phyloP scores from a whole-genome alignment of 2,888 invertebrate species.

The Atethmia centrago region DNA sequence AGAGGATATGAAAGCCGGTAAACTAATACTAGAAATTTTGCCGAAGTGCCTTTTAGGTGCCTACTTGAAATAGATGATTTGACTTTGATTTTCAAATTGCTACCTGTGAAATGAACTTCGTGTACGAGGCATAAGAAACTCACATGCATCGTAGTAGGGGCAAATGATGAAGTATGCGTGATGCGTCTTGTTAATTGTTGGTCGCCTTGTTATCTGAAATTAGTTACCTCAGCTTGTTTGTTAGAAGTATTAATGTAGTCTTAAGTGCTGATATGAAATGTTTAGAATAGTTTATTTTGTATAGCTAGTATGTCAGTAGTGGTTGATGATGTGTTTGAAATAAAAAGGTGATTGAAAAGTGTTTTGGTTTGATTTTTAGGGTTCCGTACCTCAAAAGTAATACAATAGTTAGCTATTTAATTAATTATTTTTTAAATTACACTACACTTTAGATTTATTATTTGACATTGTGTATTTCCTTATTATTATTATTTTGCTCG shows the following conservation, averaged over 20 bases:
- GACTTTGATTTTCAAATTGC: too few relatives aligned
- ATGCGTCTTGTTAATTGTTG: slow-evolving; percentile 68
- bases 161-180: slow-evolving; percentile 68
- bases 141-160: slow-evolving; percentile 55
- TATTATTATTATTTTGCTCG: too few relatives aligned
- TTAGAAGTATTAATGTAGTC: slow-evolving; percentile 43
- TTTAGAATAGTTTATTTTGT: slow-evolving; percentile 23
- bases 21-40: too few relatives aligned
- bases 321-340: not conserved
- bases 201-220: slow-evolving; percentile 62
- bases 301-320: not conserved
- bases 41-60: too few relatives aligned
- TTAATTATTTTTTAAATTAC: too few relatives aligned
- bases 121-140: not conserved
- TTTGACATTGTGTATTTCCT: too few relatives aligned
- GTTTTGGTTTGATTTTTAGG: not conserved
- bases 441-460: too few relatives aligned
- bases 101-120: not conserved
- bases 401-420: too few relatives aligned
- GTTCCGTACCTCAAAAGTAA: too few relatives aligned
- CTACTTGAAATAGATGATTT: too few relatives aligned
- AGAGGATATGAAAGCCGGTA: too few relatives aligned
- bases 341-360: not conserved
- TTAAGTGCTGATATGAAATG: slow-evolving; percentile 58
- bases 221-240: slow-evolving; percentile 63